Percentiles rank a stretch among this genome's conserved stretches.
Evolutionary conservation across 2,797 vertebrate species (phyloP).

Genomic region (Siniperca scherzeri): DNA sequence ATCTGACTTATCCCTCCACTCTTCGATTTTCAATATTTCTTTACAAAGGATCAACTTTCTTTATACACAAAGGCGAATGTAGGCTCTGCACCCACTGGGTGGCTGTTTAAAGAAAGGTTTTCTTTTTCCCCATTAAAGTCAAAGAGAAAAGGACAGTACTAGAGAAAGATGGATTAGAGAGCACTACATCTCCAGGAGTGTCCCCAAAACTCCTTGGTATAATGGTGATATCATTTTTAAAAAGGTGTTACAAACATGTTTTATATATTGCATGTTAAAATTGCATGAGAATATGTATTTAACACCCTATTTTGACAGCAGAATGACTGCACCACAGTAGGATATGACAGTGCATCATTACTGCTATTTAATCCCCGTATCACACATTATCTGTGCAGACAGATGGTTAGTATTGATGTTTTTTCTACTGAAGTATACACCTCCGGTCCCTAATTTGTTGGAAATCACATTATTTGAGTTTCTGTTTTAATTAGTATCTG

Average conservation of each 20-base stretch:
- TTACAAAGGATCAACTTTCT: constrained; percentile 21
- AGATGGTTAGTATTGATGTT: constrained; percentile 49
- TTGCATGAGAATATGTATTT: neutral
- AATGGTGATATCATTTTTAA: neutral
- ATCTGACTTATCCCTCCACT: constrained; percentile 37
- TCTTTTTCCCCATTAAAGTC: neutral
- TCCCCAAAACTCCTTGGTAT: neutral
- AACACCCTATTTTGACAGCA: constrained; percentile 28
- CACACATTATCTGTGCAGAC: constrained; percentile 39
- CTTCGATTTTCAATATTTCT: constrained; percentile 47
- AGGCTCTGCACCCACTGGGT: neutral
- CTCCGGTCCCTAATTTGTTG: constrained; percentile 21
- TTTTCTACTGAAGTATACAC: constrained; percentile 12
- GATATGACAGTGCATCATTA: neutral
- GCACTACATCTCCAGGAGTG: neutral
- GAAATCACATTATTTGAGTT: constrained; percentile 26
- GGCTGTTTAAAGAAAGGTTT: constrained; percentile 1
- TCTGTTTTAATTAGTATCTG: constrained; percentile 44
- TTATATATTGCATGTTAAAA: neutral
- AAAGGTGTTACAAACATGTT: neutral
- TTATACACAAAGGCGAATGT: neutral
- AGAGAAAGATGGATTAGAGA: neutral
- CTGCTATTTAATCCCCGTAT: constrained; percentile 38
- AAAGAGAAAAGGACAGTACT: neutral
- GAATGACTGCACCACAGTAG: neutral